Evolutionary conservation across 2,888 invertebrate species (phyloP).

Genomic region (Phengaris arion): DNA sequence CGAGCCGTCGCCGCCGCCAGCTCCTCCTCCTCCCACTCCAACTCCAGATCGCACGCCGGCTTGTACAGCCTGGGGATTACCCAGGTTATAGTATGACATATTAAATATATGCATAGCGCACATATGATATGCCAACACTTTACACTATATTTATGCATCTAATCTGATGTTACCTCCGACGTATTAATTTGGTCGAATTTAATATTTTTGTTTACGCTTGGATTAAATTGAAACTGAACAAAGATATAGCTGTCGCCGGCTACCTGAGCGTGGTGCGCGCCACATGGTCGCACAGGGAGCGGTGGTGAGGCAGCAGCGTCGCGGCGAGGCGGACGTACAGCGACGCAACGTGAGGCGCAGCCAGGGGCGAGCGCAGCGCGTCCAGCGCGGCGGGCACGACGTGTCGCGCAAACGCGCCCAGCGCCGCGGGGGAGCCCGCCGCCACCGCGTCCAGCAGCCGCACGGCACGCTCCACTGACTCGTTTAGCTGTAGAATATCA

Average conservation of each 20-base stretch:
- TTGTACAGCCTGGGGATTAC: constrained; percentile 77
- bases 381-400: constrained; percentile 54
- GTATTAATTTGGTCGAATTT: no score
- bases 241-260: not conserved
- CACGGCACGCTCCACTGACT: constrained; percentile 52
- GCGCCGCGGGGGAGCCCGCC: constrained; percentile 53
- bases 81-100: no score
- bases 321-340: constrained; percentile 81
- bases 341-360: constrained; percentile 69
- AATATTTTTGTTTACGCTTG: no score
- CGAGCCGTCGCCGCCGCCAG: constrained; percentile 82
- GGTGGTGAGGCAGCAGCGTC: constrained; percentile 59
- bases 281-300: constrained; percentile 79
- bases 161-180: no score
- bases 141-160: no score
- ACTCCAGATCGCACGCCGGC: constrained; percentile 89
- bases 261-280: constrained; percentile 85
- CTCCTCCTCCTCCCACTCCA: constrained; percentile 87
- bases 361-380: constrained; percentile 64
- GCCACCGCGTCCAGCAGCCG: constrained; percentile 60
- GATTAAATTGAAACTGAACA: not conserved
- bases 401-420: constrained; percentile 52
- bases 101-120: not conserved
- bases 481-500: constrained; percentile 48
- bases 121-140: no score